Base-by-base conservation (phyloP, 2,888 invertebrate species). In the Pseudoips prasinana region DNA sequence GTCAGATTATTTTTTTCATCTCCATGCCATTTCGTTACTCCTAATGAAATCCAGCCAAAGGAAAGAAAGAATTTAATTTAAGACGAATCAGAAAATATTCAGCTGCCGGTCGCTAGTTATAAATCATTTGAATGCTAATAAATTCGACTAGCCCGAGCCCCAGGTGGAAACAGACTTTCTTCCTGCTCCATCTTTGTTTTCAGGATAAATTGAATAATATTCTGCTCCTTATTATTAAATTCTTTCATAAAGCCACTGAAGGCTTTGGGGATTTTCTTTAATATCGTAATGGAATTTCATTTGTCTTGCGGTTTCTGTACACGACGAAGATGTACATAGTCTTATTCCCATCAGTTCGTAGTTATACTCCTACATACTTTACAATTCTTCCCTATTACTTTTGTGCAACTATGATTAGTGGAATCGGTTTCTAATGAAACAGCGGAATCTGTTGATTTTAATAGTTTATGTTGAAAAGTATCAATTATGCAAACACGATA, bases 121-220 rank as follows among this genome's bases (percentile, higher is more conserved):
- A 86, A 88, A 88, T 88, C 85, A 86, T 88, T 87, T 87, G 85
- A 86, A 88, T 88, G 87, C 85, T 88, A 88, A 88, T 88, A 86
- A 88, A 86, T 88, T 86, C 86, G 77, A 83, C 80, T 81, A 75
- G 76, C 65, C 64, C 58, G 67, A 75, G 72, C 71, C 75, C 75
- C 84, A 84, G 85, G 83, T 84, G 82, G 78, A 66, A 73, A 79
- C 76, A 72, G 77, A 78, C 79, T 81, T 84, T 79, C 74, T 74
- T 79, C 77, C 72, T 73, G 71, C 77, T 77, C 71, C 77, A 77
- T 84, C 79, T 82, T 85, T 79, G 76, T 84, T 84, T 83, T 76
- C 66, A 64, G 61, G 70, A 79, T 79, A 83, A 83, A 83, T 76
- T 77, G 75, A 80, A 83, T 80, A 84, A 81, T 82, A 81, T 82